Conservation (phyloP, 2,888 invertebrate genomes). For the Napeogenes inachia region DNA sequence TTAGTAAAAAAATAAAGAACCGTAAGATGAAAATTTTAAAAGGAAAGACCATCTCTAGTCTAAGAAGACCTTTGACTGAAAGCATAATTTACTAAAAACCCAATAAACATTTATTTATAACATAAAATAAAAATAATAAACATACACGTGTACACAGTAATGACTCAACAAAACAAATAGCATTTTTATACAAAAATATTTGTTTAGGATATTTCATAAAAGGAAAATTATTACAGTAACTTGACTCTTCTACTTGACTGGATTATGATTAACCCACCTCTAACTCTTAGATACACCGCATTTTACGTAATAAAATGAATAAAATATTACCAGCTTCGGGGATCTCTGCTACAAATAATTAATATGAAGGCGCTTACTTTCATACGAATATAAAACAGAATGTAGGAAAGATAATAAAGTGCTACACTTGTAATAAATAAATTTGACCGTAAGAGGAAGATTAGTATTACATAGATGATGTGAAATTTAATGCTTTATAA, state of each 20-base stretch:
- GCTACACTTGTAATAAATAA: background rate
- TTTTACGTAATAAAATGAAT: slow-evolving; percentile 7
- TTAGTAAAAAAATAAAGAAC: too few relatives aligned
- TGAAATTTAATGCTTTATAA: too few relatives aligned
- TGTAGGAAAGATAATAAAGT: background rate
- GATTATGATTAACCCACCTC: slow-evolving; percentile 5
- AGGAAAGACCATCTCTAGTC: too few relatives aligned
- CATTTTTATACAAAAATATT: background rate
- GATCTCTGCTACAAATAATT: slow-evolving; percentile 3
- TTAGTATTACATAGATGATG: too few relatives aligned
- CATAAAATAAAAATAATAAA: too few relatives aligned
- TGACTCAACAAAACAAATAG: background rate
- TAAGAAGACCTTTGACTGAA: too few relatives aligned
- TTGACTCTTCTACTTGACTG: slow-evolving; percentile 1
- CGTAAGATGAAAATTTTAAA: too few relatives aligned
- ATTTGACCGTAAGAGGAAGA: background rate
- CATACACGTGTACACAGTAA: too few relatives aligned
- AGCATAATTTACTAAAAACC: too few relatives aligned
- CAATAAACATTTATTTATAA: too few relatives aligned
- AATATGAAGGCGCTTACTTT: slow-evolving; percentile 6
- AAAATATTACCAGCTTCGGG: background rate
- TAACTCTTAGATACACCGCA: slow-evolving; percentile 5
- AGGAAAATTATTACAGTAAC: background rate
- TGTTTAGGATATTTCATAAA: background rate
- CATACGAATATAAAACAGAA: slow-evolving; percentile 6